A percentile compares a stretch with the other conserved stretches of the same genome.
Evolutionary conservation across 2,888 invertebrate genomes (phyloP).

Genomic region (Ariolimax columbianus): DNA sequence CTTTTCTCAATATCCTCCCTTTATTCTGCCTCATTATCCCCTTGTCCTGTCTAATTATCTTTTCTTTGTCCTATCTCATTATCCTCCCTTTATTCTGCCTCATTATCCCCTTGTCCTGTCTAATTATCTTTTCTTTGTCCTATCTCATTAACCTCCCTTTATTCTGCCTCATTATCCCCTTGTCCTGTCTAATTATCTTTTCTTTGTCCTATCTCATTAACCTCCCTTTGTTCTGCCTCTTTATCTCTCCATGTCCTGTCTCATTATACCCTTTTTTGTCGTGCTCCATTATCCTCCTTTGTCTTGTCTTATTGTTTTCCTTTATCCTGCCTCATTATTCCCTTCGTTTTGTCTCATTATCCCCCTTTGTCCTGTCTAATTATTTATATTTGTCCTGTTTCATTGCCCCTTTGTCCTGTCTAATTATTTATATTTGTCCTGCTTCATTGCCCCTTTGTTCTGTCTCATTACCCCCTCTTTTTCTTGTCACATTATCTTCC

Average conservation of each 20-base stretch:
- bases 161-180: neutral
- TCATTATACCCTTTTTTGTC: neutral
- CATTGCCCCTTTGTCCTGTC: too few species aligned
- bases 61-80: too few species aligned
- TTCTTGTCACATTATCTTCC: neutral
- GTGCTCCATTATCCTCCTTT: neutral
- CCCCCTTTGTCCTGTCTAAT: too few species aligned
- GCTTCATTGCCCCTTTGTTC: too few species aligned
- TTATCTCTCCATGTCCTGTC: neutral
- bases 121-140: neutral
- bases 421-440: too few species aligned
- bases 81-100: too few species aligned
- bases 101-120: neutral
- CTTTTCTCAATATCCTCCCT: too few species aligned
- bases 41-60: too few species aligned
- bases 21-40: too few species aligned
- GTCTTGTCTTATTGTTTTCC: neutral
- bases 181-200: neutral
- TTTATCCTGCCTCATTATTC: neutral
- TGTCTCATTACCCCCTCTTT: neutral
- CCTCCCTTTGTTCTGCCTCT: neutral
- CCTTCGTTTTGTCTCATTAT: too few species aligned
- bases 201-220: neutral
- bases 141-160: neutral
- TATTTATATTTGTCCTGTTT: too few species aligned